phyloP scores from a whole-genome alignment of 2,888 invertebrate genomes.

The Drosophila kokeensis region DNA sequence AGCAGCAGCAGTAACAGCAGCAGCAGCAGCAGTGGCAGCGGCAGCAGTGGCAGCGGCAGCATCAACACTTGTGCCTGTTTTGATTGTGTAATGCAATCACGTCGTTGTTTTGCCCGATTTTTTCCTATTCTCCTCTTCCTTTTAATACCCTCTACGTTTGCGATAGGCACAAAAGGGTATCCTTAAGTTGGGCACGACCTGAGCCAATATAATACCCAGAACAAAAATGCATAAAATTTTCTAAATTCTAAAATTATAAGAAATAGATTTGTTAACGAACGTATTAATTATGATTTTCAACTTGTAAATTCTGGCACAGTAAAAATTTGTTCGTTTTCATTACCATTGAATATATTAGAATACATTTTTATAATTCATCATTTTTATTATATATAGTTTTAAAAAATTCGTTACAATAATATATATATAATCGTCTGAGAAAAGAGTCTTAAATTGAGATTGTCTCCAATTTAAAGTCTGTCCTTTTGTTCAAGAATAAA shows the following conservation, averaged over 20 bases:
- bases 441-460: not conserved
- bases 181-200: not conserved
- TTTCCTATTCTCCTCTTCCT: slow-evolving; percentile 16
- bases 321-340: not conserved
- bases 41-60: slow-evolving; percentile 1
- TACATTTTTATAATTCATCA: not conserved
- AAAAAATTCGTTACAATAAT: too few species aligned
- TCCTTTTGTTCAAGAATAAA: not conserved
- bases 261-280: not conserved
- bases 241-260: not conserved
- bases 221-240: not conserved
- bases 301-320: not conserved
- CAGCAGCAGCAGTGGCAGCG: too few species aligned
- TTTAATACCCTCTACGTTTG: slow-evolving; percentile 4
- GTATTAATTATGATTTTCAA: not conserved
- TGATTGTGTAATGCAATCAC: slow-evolving; percentile 84
- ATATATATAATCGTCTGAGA: not conserved
- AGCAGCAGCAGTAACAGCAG: not conserved
- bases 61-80: slow-evolving; percentile 69
- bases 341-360: not conserved
- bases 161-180: not conserved
- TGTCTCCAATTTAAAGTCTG: not conserved
- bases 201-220: not conserved
- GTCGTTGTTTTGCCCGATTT: slow-evolving; percentile 76
- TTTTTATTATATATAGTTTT: not conserved